Percentiles rank a stretch among this genome's conserved stretches.
phyloP scores from a whole-genome alignment of 1,140 invertebrate species.

The Oryctes rhinoceros region DNA sequence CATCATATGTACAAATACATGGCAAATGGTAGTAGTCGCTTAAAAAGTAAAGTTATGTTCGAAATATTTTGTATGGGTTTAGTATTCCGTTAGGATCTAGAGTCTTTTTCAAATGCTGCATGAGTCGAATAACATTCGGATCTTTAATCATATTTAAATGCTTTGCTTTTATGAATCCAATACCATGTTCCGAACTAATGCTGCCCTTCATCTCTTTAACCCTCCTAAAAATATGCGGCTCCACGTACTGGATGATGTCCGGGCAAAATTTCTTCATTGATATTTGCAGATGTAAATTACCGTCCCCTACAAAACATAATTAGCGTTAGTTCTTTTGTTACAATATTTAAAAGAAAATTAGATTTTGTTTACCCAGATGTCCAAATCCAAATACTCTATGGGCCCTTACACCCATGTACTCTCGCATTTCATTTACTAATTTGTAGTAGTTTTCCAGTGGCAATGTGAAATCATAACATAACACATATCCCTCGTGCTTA shows the following conservation, averaged over 20 bases:
- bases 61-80: conserved; percentile 91
- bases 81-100: conserved; percentile 94
- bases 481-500: conserved; percentile 84
- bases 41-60: neutral
- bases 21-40: too few species aligned
- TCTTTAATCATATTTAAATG: conserved; percentile 86
- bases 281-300: neutral
- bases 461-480: conserved; percentile 94
- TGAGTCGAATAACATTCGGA: conserved; percentile 74
- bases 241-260: conserved; percentile 72
- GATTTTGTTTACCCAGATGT: conserved; percentile 77
- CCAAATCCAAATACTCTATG: conserved; percentile 86
- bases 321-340: neutral
- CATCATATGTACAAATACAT: too few species aligned
- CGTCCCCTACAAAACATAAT: conserved; percentile 70
- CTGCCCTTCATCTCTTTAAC: conserved; percentile 82
- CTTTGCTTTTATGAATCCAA: conserved; percentile 89
- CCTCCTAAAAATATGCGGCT: conserved; percentile 90
- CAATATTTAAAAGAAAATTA: neutral
- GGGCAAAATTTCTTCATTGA: neutral
- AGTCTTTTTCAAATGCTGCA: conserved; percentile 83
- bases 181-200: conserved; percentile 95
- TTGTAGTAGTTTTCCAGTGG: conserved; percentile 84
- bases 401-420: conserved; percentile 66
- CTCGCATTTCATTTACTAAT: conserved; percentile 76